These are phyloP conservation scores for Drosophila nr. medialis DNA, from an alignment of 2,888 invertebrate species.

Conservation along the genomic window DNA sequence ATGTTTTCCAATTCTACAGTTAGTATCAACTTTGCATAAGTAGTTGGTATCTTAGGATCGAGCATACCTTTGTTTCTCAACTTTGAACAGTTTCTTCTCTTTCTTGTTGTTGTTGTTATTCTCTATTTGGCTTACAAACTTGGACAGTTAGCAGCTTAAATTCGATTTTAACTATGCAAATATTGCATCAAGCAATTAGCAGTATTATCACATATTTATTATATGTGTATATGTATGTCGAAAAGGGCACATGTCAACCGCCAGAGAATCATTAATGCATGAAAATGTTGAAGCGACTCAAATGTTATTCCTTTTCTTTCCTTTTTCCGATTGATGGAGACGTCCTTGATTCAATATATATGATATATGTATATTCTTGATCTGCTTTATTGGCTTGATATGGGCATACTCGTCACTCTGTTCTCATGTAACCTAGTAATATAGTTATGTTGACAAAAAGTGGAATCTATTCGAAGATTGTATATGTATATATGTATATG, in stretches of 20 bases:
- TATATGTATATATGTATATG: not conserved
- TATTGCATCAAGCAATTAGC: constrained; percentile 70
- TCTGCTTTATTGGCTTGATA: not conserved
- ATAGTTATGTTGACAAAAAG: not conserved
- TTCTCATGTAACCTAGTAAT: not conserved
- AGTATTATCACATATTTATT: constrained; percentile 66
- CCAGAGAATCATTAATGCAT: constrained; percentile 37
- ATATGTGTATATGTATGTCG: constrained; percentile 24
- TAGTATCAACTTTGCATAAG: not conserved
- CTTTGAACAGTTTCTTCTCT: not conserved
- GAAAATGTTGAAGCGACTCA: constrained; percentile 20
- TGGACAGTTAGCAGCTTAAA: constrained; percentile 66
- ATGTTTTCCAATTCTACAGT: too few relatives aligned
- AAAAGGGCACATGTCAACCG: constrained; percentile 72
- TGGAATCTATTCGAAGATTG: too few relatives aligned
- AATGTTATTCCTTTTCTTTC: not conserved
- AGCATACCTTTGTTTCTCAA: not conserved
- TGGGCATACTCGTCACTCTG: not conserved
- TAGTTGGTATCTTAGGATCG: not conserved
- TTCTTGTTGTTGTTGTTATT: constrained; percentile 20
- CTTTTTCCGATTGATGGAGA: not conserved
- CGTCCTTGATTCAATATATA: too few relatives aligned
- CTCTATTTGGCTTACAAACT: constrained; percentile 30
- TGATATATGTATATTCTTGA: not conserved
- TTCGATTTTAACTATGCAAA: constrained; percentile 72